A percentile compares a stretch with the other conserved stretches of the same genome.
Conservation (phyloP, 2,888 invertebrate genomes). For the Drosophila ustulata region DNA sequence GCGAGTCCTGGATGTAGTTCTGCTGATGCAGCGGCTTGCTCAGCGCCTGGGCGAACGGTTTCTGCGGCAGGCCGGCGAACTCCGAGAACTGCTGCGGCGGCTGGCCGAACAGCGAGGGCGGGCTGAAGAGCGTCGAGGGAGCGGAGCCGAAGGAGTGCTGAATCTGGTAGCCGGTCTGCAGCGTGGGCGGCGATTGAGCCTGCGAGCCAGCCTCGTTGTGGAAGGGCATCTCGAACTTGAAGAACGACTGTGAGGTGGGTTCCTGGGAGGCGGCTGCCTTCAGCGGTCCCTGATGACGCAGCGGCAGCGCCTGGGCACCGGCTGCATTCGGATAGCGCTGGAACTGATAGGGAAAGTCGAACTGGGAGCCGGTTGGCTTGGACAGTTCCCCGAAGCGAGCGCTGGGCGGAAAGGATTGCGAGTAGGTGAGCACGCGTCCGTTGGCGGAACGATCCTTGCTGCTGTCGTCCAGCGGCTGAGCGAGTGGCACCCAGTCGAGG, state of each 20-base stretch:
- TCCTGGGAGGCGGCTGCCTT: conserved; percentile 69
- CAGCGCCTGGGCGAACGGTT: conserved; percentile 71
- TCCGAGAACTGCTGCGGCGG: conserved; percentile 80
- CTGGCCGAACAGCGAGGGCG: conserved; percentile 79
- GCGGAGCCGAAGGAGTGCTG: conserved; percentile 82
- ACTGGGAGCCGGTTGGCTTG: conserved; percentile 61
- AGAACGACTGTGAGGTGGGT: conserved; percentile 84
- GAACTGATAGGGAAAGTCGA: conserved; percentile 83
- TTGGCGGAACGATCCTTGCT: conserved; percentile 82
- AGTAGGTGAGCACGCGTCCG: conserved; percentile 85
- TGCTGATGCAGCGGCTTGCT: conserved; percentile 81
- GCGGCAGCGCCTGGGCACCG: conserved; percentile 65
- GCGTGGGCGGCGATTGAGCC: conserved; percentile 68
- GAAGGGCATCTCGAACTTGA: conserved; percentile 84
- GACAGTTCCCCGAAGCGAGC: conserved; percentile 79
- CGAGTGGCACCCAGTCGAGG: conserved; percentile 87
- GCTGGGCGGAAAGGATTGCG: conserved; percentile 80
- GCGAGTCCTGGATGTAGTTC: conserved; percentile 80
- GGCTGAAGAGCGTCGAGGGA: conserved; percentile 79
- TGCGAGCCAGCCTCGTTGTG: conserved; percentile 56
- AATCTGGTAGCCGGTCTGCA: conserved; percentile 84
- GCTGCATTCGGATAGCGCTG: conserved; percentile 75
- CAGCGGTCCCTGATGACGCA: conserved; percentile 61
- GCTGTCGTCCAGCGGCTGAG: conserved; percentile 80
- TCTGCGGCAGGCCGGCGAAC: conserved; percentile 53